Evolutionary conservation across 2,888 invertebrate species (phyloP).

Genomic region (Drosophila histrio): DNA sequence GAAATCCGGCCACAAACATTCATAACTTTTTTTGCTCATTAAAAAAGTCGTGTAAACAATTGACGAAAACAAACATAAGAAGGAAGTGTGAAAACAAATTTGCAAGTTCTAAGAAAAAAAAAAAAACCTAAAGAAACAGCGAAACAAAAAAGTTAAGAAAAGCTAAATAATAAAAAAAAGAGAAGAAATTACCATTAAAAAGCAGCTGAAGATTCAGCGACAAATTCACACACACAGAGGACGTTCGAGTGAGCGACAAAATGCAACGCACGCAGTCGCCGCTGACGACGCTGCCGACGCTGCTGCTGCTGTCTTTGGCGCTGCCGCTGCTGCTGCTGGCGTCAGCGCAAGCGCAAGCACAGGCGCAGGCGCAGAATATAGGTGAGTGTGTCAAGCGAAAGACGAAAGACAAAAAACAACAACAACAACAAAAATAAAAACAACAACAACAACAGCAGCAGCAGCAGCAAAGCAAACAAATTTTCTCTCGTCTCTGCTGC

Average conservation of each 20-base stretch:
- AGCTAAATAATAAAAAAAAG: slow-evolving; percentile 8
- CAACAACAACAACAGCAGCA: slow-evolving; percentile 22
- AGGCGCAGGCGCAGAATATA: slow-evolving; percentile 82
- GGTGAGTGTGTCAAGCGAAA: slow-evolving; percentile 82
- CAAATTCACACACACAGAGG: slow-evolving; percentile 8
- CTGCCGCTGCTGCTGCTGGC: slow-evolving; percentile 63
- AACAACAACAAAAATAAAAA: slow-evolving; percentile 17
- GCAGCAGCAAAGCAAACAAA: slow-evolving; percentile 54
- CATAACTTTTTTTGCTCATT: slow-evolving; percentile 43
- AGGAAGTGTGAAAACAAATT: slow-evolving; percentile 48
- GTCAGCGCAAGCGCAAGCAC: slow-evolving; percentile 56
- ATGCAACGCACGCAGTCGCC: slow-evolving; percentile 74
- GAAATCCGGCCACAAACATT: slow-evolving; percentile 24
- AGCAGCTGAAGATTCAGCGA: slow-evolving; percentile 12
- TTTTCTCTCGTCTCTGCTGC: slow-evolving; percentile 59
- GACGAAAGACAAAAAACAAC: slow-evolving; percentile 43
- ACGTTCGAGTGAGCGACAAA: slow-evolving; percentile 52
- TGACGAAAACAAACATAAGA: slow-evolving; percentile 7
- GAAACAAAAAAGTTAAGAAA: not conserved
- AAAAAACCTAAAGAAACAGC: slow-evolving; percentile 4
- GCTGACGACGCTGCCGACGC: slow-evolving; percentile 34
- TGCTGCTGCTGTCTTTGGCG: slow-evolving; percentile 52
- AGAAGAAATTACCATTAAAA: not conserved
- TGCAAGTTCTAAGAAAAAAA: slow-evolving; percentile 42
- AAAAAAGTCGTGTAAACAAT: slow-evolving; percentile 16